Conservation (phyloP, 2,888 invertebrate species). For the Watsonalla binaria region DNA sequence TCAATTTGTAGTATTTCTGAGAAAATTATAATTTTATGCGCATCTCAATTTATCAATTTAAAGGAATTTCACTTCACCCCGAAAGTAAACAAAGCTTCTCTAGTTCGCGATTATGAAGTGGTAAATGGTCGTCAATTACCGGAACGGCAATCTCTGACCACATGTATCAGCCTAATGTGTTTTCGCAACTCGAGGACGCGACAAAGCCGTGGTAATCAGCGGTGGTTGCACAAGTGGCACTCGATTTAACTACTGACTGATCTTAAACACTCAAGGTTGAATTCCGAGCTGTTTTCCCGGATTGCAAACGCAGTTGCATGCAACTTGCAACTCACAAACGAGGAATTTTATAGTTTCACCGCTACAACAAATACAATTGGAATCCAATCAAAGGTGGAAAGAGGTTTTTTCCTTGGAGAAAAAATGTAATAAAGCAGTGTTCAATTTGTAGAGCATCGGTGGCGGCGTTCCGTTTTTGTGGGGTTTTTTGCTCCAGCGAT, state of each 20-base stretch:
- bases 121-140: background rate
- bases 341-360: conserved; percentile 28
- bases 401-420: conserved; percentile 2
- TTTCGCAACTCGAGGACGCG: background rate
- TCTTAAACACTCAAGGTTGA: conserved; percentile 36
- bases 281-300: conserved; percentile 29
- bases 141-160: conserved; percentile 13
- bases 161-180: conserved; percentile 16
- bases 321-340: conserved; percentile 23
- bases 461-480: conserved; percentile 13
- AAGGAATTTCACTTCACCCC: background rate
- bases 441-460: conserved; percentile 18
- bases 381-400: background rate
- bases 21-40: no score
- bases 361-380: conserved; percentile 26
- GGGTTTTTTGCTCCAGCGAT: conserved; percentile 9
- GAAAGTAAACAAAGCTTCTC: background rate
- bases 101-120: no score
- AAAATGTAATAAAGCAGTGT: conserved; percentile 11
- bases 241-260: conserved; percentile 27
- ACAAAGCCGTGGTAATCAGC: conserved; percentile 10
- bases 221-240: conserved; percentile 25
- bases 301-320: conserved; percentile 19
- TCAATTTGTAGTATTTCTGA: no score
- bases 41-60: background rate